Base-by-base conservation (phyloP, 2,113 vertebrate species). In the Electrona antarctica region DNA sequence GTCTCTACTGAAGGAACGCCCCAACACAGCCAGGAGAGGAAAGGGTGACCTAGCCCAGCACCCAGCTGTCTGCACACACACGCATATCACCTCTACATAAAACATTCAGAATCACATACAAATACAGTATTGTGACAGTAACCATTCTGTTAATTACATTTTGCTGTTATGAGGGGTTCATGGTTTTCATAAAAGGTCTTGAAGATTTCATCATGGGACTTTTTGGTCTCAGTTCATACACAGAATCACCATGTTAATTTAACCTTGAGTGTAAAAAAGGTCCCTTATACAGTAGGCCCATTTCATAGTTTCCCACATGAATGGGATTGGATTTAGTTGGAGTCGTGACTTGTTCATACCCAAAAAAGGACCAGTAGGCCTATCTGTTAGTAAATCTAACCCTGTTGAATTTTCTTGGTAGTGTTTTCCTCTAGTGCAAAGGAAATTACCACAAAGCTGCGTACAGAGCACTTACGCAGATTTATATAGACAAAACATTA, bases 341-440 rank as follows among this genome's bases (percentile, higher is more conserved):
- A 69, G 76, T 64, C 46, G 52, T 7, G 54, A 65, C 45, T 57
- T 46, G 58, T 64, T 29, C 33, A 52, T 13, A 46, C 51, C 68
- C 52, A 7, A 7, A 13, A 73, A 67, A 81, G 74, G 83, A 86
- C 81, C 83, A 81, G 71, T 46, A 21, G 21, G 21, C 21, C 21
- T 21, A 48, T 76, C 66, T 67, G 33, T 76, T 45, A 48, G 28
- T 46, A 73, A 14, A 66, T 54, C n/a, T 77, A 48, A 77, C 28
- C 13, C 50, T 52, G 50, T 12, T 8, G 33, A 45, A 48, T 58
- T 60, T n/a, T 12, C n/a, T 21, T 52, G 46, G 60, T 66, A 48
- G 73, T 13, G 64, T 78, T 74, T 81, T 77, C 57, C 71, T 9
- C 54, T 67, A 74, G 46, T 61, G n/a, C 62, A 69, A 62, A 82